A percentile compares a stretch with the other conserved stretches of the same genome.
Evolutionary conservation across 1,140 invertebrate genomes (phyloP).

Genomic region (Drosophila repleta): DNA sequence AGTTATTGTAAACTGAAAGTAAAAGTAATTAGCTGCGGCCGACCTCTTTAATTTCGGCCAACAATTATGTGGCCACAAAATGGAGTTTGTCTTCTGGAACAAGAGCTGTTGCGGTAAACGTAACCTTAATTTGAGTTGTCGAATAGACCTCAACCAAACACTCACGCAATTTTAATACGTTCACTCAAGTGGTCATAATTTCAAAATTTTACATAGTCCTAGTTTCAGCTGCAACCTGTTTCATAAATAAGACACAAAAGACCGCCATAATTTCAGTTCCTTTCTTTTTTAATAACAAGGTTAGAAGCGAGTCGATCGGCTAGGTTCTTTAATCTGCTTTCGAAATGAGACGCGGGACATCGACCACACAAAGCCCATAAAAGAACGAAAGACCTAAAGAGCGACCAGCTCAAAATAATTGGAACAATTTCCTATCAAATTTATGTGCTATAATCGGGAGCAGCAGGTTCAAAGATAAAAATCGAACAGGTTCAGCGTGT

Average conservation of each 20-base stretch:
- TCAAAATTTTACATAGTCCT: conserved; percentile 31
- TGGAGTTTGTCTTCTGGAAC: not conserved
- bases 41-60: no score
- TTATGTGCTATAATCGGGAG: conserved; percentile 82
- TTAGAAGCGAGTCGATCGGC: conserved; percentile 33
- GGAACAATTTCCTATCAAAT: conserved; percentile 82
- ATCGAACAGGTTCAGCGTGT: conserved; percentile 53
- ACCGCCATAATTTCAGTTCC: conserved; percentile 52
- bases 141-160: not conserved
- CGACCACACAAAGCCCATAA: conserved; percentile 80
- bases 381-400: conserved; percentile 28
- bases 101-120: not conserved
- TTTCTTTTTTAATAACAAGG: conserved; percentile 67
- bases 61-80: conserved; percentile 4
- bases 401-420: conserved; percentile 68
- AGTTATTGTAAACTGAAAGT: no score
- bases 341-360: conserved; percentile 64
- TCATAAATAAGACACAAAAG: conserved; percentile 56
- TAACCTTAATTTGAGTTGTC: not conserved
- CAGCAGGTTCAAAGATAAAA: conserved; percentile 81
- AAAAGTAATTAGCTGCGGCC: no score
- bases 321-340: conserved; percentile 71
- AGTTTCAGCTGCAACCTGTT: conserved; percentile 50
- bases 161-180: conserved; percentile 20
- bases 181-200: conserved; percentile 21